phyloP scores from a whole-genome alignment of 2,113 vertebrate species.

The Barnardius zonarius region DNA sequence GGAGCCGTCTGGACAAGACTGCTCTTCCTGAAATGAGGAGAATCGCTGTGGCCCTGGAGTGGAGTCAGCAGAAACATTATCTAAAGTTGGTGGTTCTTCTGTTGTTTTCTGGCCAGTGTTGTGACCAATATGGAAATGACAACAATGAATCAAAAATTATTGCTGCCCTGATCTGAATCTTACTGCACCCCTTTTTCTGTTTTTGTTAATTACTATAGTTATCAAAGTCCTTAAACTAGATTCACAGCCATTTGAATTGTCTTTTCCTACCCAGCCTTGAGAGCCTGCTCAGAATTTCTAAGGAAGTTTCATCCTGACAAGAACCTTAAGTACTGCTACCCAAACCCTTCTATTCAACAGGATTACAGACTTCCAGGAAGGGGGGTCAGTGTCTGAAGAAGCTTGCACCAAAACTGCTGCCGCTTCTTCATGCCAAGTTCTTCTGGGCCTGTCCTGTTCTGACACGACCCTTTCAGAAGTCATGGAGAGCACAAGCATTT shows the following conservation, averaged over 20 bases:
- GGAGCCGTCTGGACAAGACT: neutral
- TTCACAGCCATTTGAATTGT: neutral
- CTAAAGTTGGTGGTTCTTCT: neutral
- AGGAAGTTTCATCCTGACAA: neutral
- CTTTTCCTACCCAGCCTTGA: neutral
- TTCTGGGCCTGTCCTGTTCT: neutral
- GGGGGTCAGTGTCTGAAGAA: neutral
- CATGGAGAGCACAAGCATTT: neutral
- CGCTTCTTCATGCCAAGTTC: neutral
- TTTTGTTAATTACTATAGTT: neutral
- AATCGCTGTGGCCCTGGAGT: fast-evolving
- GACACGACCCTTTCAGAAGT: neutral
- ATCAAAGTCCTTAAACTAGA: neutral
- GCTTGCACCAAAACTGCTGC: neutral
- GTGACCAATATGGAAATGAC: neutral
- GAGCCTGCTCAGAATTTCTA: neutral
- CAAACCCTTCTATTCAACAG: neutral
- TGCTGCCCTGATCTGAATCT: neutral
- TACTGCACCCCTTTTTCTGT: neutral
- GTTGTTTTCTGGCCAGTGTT: neutral
- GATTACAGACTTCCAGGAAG: neutral
- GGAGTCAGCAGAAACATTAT: neutral
- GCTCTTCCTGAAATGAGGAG: neutral
- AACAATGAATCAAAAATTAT: neutral
- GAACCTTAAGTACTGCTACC: neutral